phyloP scores from a whole-genome alignment of 2,113 vertebrate genomes.

The Orycteropus afer region DNA sequence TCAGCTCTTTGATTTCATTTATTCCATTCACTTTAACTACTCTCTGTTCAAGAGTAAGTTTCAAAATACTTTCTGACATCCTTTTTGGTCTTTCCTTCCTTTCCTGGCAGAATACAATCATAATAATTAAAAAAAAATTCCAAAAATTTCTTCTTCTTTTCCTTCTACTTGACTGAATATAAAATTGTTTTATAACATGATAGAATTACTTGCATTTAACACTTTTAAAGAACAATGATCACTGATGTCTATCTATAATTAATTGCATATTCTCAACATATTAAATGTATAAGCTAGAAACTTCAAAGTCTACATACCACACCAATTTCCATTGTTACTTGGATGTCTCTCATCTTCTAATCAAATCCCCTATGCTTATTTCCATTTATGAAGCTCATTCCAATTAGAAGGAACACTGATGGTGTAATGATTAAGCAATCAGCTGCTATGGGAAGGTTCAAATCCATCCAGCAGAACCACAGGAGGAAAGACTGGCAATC shows the following conservation, averaged over 20 bases:
- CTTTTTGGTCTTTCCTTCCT: too few species aligned
- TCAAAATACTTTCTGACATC: too few species aligned
- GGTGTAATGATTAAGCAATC: neutral
- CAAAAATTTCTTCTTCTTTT: neutral
- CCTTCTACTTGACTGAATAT: neutral
- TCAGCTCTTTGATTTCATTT: too few species aligned
- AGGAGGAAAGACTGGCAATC: too few species aligned
- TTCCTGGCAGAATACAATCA: too few species aligned
- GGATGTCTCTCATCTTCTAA: neutral
- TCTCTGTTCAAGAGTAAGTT: too few species aligned
- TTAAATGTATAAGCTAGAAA: neutral
- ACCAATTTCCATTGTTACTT: neutral
- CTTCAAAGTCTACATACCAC: fast-evolving
- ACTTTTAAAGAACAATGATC: neutral
- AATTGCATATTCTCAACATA: neutral
- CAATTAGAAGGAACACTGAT: neutral
- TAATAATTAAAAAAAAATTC: neutral
- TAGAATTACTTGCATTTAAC: neutral
- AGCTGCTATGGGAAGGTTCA: neutral
- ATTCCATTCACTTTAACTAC: too few species aligned
- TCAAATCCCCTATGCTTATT: neutral
- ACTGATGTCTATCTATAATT: neutral
- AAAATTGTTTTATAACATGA: neutral
- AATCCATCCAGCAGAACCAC: too few species aligned
- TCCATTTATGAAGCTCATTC: neutral